Evolutionary conservation across 2,888 invertebrate species (phyloP), one percentile per base, ranked within the genome.

Genomic region (Drosophila dives): DNA sequence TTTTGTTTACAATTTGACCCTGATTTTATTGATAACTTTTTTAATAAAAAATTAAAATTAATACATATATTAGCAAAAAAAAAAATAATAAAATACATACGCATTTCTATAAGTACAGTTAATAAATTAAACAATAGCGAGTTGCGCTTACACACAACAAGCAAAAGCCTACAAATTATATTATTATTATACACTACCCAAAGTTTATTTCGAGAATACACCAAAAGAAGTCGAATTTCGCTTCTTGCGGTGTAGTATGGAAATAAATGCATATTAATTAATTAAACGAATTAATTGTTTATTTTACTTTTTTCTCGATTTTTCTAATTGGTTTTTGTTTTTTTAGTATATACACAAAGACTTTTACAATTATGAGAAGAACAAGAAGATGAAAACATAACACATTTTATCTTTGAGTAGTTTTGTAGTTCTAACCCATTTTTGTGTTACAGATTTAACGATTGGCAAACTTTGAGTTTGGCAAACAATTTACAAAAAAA

Each of bases 71-170:
- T 73, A 83, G 78, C 71, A 59, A 75, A 79, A 72, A 83, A 80
- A 72, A 58, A 74, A 64, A 42, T 50, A 29, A 38, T 12, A 75
- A 69, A 67, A 85, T 45, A 79, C 75, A 82, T 76, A 76, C 78
- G 74, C 75, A 82, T 81, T 83, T 80, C 84, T 81, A 88, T 91
- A 91, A 91, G 91, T 91, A 91, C 91, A 86, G 85, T 91, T 90
- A 91, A 91, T 91, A 91, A 91, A 91, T 88, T 84, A 90, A 87
- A 86, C 74, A 80, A 77, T 83, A 86, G 79, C 80, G 75, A 75
- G 59, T 75, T 64, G 59, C 49, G 61, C 64, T 67, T 75, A 58
- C 32, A 38, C 49, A 64, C 49, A 63, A 75, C 53, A 70, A 34
- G 40, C 53, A 45, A 45, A 45, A 23, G 45, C 45, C 23, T 45